A percentile compares a stretch with the other conserved stretches of the same genome.
phyloP scores from a whole-genome alignment of 2,888 invertebrate species.

The Chaetoderma sp. region DNA sequence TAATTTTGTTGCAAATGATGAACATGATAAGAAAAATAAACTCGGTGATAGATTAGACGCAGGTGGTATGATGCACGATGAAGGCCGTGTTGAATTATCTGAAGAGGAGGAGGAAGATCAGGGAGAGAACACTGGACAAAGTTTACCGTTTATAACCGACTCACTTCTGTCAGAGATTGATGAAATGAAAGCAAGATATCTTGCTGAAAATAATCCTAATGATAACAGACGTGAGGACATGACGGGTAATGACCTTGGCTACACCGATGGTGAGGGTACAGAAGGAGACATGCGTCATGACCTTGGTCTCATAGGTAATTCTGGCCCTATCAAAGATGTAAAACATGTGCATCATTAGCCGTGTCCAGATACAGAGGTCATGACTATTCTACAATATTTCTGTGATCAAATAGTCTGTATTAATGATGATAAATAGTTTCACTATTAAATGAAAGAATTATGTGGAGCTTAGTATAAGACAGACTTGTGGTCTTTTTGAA shows the following conservation, averaged over 20 bases:
- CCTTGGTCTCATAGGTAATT: constrained; percentile 45
- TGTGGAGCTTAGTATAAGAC: no score
- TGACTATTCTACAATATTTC: no score
- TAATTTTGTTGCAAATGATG: neutral
- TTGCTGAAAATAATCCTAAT: neutral
- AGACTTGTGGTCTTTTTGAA: no score
- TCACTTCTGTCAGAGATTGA: constrained; percentile 19
- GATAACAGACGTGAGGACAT: neutral
- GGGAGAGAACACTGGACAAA: neutral
- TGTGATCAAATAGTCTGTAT: no score
- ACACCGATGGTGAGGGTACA: constrained; percentile 17
- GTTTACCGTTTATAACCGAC: constrained; percentile 21
- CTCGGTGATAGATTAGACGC: neutral
- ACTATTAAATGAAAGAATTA: no score
- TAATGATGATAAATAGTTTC: no score
- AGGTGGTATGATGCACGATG: neutral
- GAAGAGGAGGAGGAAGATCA: constrained; percentile 1
- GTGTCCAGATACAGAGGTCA: no score
- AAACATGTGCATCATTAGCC: neutral
- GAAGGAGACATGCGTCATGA: constrained; percentile 41
- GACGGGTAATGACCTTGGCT: neutral
- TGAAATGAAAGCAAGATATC: constrained; percentile 13
- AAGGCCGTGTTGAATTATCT: neutral
- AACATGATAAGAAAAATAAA: neutral
- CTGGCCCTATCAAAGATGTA: constrained; percentile 40